Conservation (phyloP, 2,113 vertebrate genomes). For the Coturnix japonica region DNA sequence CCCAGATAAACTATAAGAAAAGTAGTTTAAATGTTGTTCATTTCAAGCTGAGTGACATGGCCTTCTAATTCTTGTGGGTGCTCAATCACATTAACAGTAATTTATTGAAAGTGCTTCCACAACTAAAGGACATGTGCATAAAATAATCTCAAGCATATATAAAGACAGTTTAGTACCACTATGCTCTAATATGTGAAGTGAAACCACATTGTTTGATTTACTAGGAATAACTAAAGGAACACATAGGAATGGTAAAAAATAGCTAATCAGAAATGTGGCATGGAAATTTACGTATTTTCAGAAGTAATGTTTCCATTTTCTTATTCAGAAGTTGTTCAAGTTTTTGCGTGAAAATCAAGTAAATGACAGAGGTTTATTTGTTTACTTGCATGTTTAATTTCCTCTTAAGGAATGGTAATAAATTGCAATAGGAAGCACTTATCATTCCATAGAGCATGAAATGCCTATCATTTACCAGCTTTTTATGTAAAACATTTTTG, state of each 20-base stretch:
- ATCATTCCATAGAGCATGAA: neutral
- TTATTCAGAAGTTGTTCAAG: neutral
- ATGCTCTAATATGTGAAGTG: slow-evolving; percentile 6
- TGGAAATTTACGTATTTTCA: slow-evolving; percentile 14
- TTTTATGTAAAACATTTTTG: neutral
- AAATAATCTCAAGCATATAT: slow-evolving; percentile 45
- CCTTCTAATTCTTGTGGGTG: slow-evolving; percentile 24
- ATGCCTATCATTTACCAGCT: neutral
- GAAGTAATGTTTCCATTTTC: neutral
- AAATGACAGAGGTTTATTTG: neutral
- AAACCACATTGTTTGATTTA: slow-evolving; percentile 43
- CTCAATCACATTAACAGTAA: slow-evolving; percentile 36
- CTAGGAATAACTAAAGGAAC: slow-evolving; percentile 23
- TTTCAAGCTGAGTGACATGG: slow-evolving; percentile 48
- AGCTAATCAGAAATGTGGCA: neutral
- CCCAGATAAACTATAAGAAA: slow-evolving; percentile 24
- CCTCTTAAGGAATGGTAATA: neutral
- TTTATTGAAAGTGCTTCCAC: slow-evolving; percentile 58
- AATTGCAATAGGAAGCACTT: neutral
- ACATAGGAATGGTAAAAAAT: neutral
- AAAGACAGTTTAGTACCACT: slow-evolving; percentile 24
- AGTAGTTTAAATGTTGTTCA: slow-evolving; percentile 15
- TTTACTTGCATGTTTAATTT: neutral
- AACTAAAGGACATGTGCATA: slow-evolving; percentile 41
- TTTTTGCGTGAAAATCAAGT: neutral